Evolutionary conservation across 2,888 invertebrate species (phyloP), one percentile per base, ranked within the genome.

Genomic region (Eristalinus aeneus): DNA sequence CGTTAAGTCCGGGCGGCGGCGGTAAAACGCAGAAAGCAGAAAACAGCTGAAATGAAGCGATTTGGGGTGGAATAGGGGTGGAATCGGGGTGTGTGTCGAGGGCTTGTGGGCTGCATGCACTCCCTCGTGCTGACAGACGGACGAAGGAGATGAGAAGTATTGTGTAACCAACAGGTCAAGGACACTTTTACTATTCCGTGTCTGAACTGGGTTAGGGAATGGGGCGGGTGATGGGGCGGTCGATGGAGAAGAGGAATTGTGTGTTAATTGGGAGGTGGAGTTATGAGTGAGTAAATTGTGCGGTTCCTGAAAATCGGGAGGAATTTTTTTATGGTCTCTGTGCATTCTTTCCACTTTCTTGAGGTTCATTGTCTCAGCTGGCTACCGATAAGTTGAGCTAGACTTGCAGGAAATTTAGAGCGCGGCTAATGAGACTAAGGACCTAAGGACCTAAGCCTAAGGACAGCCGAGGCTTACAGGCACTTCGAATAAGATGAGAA

Each of bases 181-280:
- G 86, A 86, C 86, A 82, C 36, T 86, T 86, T 86, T 86, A 86
- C 86, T 86, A 86, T 78, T 77, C 56, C 73, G 61, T 82, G 77
- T 86, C 86, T 82, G 73, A 72, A 77, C 69, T 27, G 27, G 27
- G 27, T 27, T 27, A 27, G 5, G 27, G 27, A 46, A 27, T 23
- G 22, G 12, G 22, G n/a, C n/a, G n/a, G n/a, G n/a, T n/a, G 77
- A 58, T 72, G 64, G 54, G 64, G 67, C 56, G 39, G 22, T 39
- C 1, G 56, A 22, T 58, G 23, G 32, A 63, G 63, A 53, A 69
- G 58, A 2, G 20, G 20, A 64, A 64, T 61, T 61, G 79, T 53
- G 46, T 65, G 10, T 60, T 61, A n/a, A 69, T 54, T 67, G 56
- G 60, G 64, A 27, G 61, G 39, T 46, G 63, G 27, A 58, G 20